A percentile compares a stretch with the other conserved stretches of the same genome.
phyloP scores from a whole-genome alignment of 1,140 invertebrate genomes.

The Ceratosolen fusciceps region DNA sequence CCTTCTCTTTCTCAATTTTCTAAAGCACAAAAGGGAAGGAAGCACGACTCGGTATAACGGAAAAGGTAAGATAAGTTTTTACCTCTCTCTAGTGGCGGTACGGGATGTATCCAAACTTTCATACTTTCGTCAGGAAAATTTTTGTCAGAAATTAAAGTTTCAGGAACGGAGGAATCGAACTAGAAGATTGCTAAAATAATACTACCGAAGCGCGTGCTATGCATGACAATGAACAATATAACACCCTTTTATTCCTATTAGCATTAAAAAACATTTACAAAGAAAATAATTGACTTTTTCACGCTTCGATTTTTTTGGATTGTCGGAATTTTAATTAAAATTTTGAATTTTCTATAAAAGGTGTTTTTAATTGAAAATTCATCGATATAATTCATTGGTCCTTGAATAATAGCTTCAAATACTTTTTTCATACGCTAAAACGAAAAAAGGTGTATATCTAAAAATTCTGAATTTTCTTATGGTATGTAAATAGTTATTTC shows the following conservation, averaged over 20 bases:
- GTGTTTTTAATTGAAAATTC: no score
- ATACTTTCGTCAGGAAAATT: not conserved
- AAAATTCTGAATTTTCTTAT: no score
- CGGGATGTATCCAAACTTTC: conserved; percentile 17
- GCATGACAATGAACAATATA: not conserved
- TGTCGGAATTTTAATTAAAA: no score
- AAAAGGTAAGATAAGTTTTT: not conserved
- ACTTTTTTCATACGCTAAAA: no score
- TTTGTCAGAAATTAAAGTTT: conserved; percentile 26
- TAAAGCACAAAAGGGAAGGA: not conserved
- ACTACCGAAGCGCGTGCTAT: not conserved
- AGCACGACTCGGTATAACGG: not conserved
- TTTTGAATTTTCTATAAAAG: no score
- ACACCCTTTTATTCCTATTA: not conserved
- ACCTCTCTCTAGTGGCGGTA: not conserved
- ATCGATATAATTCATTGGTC: no score
- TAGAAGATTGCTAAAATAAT: conserved; percentile 14
- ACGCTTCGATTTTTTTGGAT: no score
- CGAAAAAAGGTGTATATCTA: no score
- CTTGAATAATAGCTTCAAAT: no score
- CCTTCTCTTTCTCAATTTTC: not conserved
- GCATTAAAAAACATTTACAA: not conserved
- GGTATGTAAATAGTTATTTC: no score
- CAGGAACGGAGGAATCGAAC: not conserved
- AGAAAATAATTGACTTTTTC: not conserved